A percentile compares a stretch with the other conserved stretches of the same genome.
Evolutionary conservation across 2,797 vertebrate species (phyloP).

Genomic region (Rhinatrema bivittatum): DNA sequence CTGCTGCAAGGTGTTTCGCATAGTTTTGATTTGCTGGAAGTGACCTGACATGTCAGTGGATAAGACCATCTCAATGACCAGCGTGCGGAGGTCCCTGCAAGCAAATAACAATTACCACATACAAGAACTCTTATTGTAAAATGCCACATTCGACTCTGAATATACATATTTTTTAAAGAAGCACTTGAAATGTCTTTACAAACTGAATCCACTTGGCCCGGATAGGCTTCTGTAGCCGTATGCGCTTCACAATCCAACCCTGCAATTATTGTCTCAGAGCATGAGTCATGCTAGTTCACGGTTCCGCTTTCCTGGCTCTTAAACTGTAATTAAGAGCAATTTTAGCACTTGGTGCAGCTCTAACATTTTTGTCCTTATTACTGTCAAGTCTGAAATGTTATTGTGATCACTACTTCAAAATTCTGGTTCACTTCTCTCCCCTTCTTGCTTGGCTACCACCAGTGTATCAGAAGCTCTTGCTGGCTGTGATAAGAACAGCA

Average conservation of each 20-base stretch:
- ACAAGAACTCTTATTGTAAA: slow-evolving; percentile 11
- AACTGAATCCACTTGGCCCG: slow-evolving; percentile 1
- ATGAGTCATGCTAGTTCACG: slow-evolving; percentile 8
- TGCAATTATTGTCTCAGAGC: slow-evolving; percentile 14
- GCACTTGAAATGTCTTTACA: slow-evolving; percentile 27
- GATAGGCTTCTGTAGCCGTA: slow-evolving; percentile 4
- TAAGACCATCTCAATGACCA: slow-evolving; percentile 98
- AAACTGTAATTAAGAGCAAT: slow-evolving; percentile 16
- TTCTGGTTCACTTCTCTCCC: not conserved
- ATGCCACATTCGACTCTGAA: not conserved
- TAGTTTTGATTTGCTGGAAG: slow-evolving; percentile 96
- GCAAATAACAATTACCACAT: slow-evolving; percentile 38
- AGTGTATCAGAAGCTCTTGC: no score
- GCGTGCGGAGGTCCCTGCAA: slow-evolving; percentile 80
- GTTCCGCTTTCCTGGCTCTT: slow-evolving; percentile 10
- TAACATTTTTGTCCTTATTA: not conserved
- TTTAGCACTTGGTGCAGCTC: not conserved
- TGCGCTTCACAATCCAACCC: not conserved
- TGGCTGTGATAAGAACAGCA: not conserved
- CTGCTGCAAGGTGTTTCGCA: slow-evolving; percentile 82
- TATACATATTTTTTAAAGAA: slow-evolving; percentile 13
- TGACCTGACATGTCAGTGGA: slow-evolving; percentile 97
- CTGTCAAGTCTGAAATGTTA: not conserved
- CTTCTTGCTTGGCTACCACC: no score
- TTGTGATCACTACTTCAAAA: not conserved